Base-by-base conservation (phyloP, 2,888 invertebrate species). In the Dione vanillae region DNA sequence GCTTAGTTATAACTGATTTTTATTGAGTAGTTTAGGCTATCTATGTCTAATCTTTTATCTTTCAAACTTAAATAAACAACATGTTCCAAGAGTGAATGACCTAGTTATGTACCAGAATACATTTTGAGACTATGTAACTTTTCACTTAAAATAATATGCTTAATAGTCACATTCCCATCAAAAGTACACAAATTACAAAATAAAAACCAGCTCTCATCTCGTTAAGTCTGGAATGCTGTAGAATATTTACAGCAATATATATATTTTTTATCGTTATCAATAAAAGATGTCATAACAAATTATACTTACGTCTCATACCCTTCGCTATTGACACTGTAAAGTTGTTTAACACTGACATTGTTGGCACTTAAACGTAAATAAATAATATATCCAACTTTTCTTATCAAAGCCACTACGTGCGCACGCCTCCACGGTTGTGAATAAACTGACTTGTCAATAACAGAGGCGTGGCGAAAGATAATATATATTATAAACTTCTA, bases 321-420 rank as follows among this genome's bases (percentile, higher is more conserved):
- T 87, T 90, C 7, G 88, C 89, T 61, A 92, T 83, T 7, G 87
- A 86, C 72, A 91, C 91, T 37, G 88, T 87, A 72, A 92, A 92
- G 73, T 92, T 92, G 76, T 91, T 92, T 43, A 92, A 75, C 78
- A 90, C 86, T 73, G 92, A 92, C 91, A 92, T 92, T 72, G 56
- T 75, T 70, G 40, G 64, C 74, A 76, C 76, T 77, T 68, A 73
- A 76, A 71, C 71, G 62, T 67, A 74, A 70, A 67, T 70, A 65
- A 66, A 61, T 68, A 68, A 70, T 71, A 56, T 40, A 72, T 58
- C 65, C 67, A 62, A 66, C 14, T 59, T 61, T 65, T 61, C 70
- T 74, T 78, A 77, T 75, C 76, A 74, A 70, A 65, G 40, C 51
- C 69, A 68, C 56, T 52, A 71, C 69, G 72, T 67, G 56, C 56